A percentile compares a stretch with the other conserved stretches of the same genome.
Evolutionary conservation across 2,113 vertebrate genomes (phyloP).

Genomic region (Acanthochromis polyacanthus): DNA sequence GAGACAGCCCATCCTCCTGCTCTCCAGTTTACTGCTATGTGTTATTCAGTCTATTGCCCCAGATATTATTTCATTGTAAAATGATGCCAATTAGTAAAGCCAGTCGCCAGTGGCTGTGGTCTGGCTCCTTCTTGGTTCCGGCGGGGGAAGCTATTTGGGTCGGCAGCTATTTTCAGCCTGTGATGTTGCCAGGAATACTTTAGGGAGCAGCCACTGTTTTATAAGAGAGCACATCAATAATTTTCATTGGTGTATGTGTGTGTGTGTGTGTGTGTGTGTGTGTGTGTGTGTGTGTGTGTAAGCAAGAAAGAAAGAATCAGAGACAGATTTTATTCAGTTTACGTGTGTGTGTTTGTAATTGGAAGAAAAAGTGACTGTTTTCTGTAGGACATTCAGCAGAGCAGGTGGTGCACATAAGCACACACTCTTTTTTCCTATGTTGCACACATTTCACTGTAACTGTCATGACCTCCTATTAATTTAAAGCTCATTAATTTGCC

Average conservation of each 20-base stretch:
- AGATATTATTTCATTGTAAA: slow-evolving; percentile 81
- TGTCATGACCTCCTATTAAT: slow-evolving; percentile 31
- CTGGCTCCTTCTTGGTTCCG: slow-evolving; percentile 73
- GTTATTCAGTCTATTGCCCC: slow-evolving; percentile 74
- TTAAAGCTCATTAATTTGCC: slow-evolving; percentile 50
- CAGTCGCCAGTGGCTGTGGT: slow-evolving; percentile 77
- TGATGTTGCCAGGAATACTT: slow-evolving; percentile 86
- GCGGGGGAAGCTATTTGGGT: slow-evolving; percentile 85
- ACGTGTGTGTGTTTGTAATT: slow-evolving; percentile 54
- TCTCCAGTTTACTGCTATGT: slow-evolving; percentile 55
- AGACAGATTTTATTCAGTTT: slow-evolving; percentile 70
- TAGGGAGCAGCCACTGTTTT: slow-evolving; percentile 83
- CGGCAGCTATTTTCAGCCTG: slow-evolving; percentile 84
- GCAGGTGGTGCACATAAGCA: slow-evolving; percentile 29
- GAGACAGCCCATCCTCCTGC: slow-evolving; percentile 41
- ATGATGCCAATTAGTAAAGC: slow-evolving; percentile 80
- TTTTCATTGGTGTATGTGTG: slow-evolving; percentile 72
- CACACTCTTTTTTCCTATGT: background rate
- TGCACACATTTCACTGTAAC: slow-evolving; percentile 6
- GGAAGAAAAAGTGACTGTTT: slow-evolving; percentile 17
- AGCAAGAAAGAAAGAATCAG: slow-evolving; percentile 28
- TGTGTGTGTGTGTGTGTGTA: slow-evolving; percentile 49
- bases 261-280: too few species aligned
- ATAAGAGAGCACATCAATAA: slow-evolving; percentile 85
- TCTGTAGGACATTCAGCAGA: slow-evolving; percentile 36